phyloP scores from a whole-genome alignment of 2,797 vertebrate genomes.

The Etheostoma nigrum region DNA sequence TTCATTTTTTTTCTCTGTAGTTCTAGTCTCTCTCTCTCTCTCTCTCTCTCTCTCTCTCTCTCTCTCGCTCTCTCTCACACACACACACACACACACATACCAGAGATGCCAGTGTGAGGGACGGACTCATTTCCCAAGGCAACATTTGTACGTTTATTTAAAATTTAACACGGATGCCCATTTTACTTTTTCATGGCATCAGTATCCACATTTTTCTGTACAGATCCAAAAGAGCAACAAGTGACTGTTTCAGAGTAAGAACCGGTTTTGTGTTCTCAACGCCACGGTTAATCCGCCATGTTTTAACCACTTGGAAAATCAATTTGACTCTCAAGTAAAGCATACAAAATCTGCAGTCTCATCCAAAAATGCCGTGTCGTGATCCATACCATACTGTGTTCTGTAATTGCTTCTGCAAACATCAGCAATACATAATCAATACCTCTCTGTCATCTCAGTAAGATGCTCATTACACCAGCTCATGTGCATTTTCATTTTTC shows the following conservation, averaged over 20 bases:
- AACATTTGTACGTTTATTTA: too few species aligned
- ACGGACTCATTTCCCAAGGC: too few species aligned
- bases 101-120: not conserved
- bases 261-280: conserved; percentile 1
- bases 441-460: conserved; percentile 54
- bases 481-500: conserved; percentile 61
- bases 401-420: conserved; percentile 71
- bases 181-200: conserved; percentile 6
- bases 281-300: not conserved
- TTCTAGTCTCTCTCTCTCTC: too few species aligned
- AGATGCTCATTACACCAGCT: conserved; percentile 57
- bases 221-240: not conserved
- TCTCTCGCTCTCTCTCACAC: too few species aligned
- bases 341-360: conserved; percentile 43
- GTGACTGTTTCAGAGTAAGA: not conserved
- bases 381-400: conserved; percentile 63
- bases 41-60: too few species aligned
- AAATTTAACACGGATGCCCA: not conserved
- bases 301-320: not conserved
- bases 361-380: conserved; percentile 32
- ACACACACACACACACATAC: too few species aligned
- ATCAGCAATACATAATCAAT: conserved; percentile 69
- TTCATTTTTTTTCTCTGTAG: too few species aligned
- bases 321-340: conserved; percentile 1
- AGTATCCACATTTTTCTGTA: not conserved